phyloP scores from a whole-genome alignment of 2,797 vertebrate genomes.

The Austrolebias charrua region DNA sequence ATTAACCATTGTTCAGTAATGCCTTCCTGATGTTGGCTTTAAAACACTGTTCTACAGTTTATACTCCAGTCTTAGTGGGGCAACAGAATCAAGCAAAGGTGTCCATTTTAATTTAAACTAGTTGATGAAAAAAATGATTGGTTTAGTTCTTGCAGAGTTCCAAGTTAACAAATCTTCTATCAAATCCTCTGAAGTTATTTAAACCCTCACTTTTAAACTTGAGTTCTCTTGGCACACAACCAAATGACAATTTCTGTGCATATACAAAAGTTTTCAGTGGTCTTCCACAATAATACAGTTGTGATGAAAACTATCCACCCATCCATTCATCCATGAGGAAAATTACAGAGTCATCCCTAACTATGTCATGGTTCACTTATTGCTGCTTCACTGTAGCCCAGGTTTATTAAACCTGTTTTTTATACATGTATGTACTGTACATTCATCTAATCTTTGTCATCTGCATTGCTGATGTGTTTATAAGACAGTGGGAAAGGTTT shows the following conservation, averaged over 20 bases:
- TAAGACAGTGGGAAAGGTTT: too few relatives aligned
- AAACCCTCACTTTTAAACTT: not conserved
- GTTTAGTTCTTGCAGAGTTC: conserved; percentile 37
- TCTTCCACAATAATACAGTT: conserved; percentile 28
- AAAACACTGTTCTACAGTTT: conserved; percentile 33
- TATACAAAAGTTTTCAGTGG: conserved; percentile 30
- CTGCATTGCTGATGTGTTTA: too few relatives aligned
- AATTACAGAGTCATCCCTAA: too few relatives aligned
- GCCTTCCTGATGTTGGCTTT: conserved; percentile 55
- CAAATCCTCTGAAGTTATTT: not conserved
- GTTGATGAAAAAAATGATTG: conserved; percentile 32
- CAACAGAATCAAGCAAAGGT: conserved; percentile 45
- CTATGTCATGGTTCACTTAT: too few relatives aligned
- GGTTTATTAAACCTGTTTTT: too few relatives aligned
- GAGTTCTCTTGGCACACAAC: conserved; percentile 51
- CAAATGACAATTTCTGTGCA: conserved; percentile 41
- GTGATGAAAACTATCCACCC: conserved; percentile 21
- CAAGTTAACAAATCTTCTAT: conserved; percentile 37
- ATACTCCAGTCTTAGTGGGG: conserved; percentile 41
- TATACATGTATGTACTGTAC: too few relatives aligned
- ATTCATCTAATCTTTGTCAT: too few relatives aligned
- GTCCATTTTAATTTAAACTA: conserved; percentile 45
- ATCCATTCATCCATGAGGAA: too few relatives aligned
- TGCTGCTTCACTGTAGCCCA: too few relatives aligned
- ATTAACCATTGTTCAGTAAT: conserved; percentile 62